Evolutionary conservation across 2,888 invertebrate genomes (phyloP), one percentile per base, ranked within the genome.

Genomic region (Nymphalis urticae): DNA sequence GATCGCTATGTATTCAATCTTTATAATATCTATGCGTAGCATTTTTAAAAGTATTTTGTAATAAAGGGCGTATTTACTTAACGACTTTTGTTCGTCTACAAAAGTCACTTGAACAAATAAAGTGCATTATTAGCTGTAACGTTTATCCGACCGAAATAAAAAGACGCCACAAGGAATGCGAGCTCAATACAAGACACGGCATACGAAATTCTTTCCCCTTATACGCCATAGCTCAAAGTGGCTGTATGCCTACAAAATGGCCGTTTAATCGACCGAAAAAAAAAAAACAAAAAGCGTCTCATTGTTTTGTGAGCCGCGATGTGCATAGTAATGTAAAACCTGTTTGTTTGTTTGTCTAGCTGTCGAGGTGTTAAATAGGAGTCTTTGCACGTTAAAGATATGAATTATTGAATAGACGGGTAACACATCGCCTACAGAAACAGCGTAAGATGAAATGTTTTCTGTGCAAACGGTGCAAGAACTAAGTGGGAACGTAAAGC

Each of bases 361-460:
- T 82, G 81, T 84, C 77, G 78, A 85, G 84, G 88, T 88, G 89
- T 87, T 88, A 87, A 88, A 88, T 83, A 72, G 77, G 73, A 87
- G 82, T 84, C 88, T 87, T 85, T 81, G 82, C 88, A 89, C 87
- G 87, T 82, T 76, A 76, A 77, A 77, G 80, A 82, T 85, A 89
- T 89, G 89, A 89, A 89, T 89, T 88, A 89, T 89, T 87, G 84
- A 89, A 82, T 81, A 86, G 85, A 79, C 77, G 78, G 77, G 50
- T 67, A 69, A 67, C 63, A 72, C 75, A 70, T 66, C 64, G 71
- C 59, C 67, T 60, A 36, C 32, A 59, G 24, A 63, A 68, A 21
- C 50, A 64, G 19, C 42, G 16, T n/a, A 59, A 58, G 62, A 59
- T 60, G 68, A 64, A 63, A 64, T 68, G 53, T 68, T 64, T 68